Conservation (phyloP, 2,888 invertebrate species). For the Gonocerus acuteangulatus region DNA sequence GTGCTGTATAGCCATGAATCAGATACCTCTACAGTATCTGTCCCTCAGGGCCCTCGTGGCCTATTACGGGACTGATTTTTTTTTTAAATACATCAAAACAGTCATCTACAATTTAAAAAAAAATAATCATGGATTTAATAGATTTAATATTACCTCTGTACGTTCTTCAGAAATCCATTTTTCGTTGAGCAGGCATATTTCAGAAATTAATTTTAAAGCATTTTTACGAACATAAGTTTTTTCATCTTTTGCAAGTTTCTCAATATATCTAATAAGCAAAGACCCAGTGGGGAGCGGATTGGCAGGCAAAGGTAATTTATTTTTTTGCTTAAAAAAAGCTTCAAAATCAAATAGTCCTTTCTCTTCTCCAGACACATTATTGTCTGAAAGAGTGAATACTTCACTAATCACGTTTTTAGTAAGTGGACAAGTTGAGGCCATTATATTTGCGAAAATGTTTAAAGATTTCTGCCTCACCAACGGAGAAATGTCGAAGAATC, state of each 20-base stretch:
- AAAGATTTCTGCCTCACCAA: constrained; percentile 57
- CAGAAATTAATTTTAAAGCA: constrained; percentile 45
- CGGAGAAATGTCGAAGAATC: constrained; percentile 52
- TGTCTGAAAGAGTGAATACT: constrained; percentile 37
- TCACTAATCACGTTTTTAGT: constrained; percentile 37
- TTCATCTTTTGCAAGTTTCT: constrained; percentile 46
- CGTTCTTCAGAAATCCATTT: constrained; percentile 35
- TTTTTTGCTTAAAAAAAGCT: constrained; percentile 27
- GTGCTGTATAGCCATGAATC: too few species aligned
- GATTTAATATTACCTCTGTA: constrained; percentile 36
- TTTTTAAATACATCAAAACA: too few species aligned
- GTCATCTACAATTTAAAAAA: too few species aligned
- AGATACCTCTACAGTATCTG: too few species aligned
- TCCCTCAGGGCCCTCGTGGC: too few species aligned
- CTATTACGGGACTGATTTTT: too few species aligned
- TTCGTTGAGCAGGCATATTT: constrained; percentile 40
- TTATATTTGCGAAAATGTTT: constrained; percentile 49
- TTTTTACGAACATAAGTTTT: constrained; percentile 51
- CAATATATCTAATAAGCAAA: constrained; percentile 44
- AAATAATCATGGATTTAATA: too few species aligned
- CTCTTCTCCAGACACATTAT: constrained; percentile 7
- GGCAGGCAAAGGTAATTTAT: background rate
- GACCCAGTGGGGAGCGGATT: constrained; percentile 42
- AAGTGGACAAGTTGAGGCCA: constrained; percentile 40
- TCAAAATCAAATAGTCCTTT: constrained; percentile 31